Evolutionary conservation across 2,888 invertebrate genomes (phyloP), one percentile per base, ranked within the genome.

Genomic region (Chelonus formosanus): DNA sequence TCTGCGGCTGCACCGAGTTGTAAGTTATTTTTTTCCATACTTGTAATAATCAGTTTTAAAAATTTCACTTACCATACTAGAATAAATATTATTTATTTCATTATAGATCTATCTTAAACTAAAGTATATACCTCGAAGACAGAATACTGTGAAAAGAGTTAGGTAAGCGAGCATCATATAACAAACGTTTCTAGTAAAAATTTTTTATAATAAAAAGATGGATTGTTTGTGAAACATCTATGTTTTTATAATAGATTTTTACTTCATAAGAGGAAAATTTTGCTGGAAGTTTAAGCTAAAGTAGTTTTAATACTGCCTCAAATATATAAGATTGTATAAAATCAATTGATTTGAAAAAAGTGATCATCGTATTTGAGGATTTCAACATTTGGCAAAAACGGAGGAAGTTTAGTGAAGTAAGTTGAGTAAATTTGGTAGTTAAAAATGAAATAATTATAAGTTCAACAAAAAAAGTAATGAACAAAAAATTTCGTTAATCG

Each of bases 61-160:
- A 43, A 57, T 3, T 55, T 54, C 59, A 8, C 59, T 57, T 44
- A 35, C 47, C 35, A 36, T 36, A n/a, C 45, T 52, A 56, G 64
- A 34, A 5, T 63, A 20, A 54, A 52, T 40, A 64, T 67, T 52
- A 20, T 20, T 20, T 20, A 20, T 35, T 31, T 32, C 34, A 4
- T 78, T 77, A n/a, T 72, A 84, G 83, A 84, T 78, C 76, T 84
- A 76, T 84, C 83, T 78, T 84, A 83, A 84, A 76, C 74, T 76
- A 73, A 74, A 72, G 76, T 76, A 76, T 71, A 72, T 78, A 78
- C 75, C 73, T 76, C 71, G 77, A 78, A 77, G 77, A 75, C 70
- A 75, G 70, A 74, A 80, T 79, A 79, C 77, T 80, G 75, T 75
- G 77, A 80, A 76, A 74, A 80, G 78, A 75, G 76, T 79, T 82